These are phyloP conservation scores for Mesocentrotus franciscanus DNA, from an alignment of 53 echinoderm and acorn worm species.

Conservation along the genomic window DNA sequence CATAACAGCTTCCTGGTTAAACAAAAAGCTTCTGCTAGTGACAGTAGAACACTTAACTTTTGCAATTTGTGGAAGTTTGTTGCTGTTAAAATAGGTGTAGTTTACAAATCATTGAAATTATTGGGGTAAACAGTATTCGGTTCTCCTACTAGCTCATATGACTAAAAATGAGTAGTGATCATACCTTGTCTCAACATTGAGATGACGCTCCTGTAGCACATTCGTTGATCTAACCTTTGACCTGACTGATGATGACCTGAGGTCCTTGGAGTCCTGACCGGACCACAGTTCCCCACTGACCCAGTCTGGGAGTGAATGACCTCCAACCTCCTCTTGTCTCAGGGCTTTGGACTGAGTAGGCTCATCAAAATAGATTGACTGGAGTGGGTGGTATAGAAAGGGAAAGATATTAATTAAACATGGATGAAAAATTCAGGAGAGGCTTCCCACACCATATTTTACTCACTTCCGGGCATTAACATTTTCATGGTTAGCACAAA, in stretches of 20 bases:
- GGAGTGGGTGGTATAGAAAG: neutral
- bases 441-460: too few relatives aligned
- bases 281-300: conserved; percentile 78
- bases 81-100: too few relatives aligned
- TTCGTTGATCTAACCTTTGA: conserved; percentile 58
- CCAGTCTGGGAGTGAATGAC: conserved; percentile 83
- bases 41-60: too few relatives aligned
- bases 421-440: neutral
- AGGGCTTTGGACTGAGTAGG: conserved; percentile 75
- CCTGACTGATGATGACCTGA: conserved; percentile 50
- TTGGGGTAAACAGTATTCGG: too few relatives aligned
- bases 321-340: conserved; percentile 56
- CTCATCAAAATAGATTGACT: conserved; percentile 97
- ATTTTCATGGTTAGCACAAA: too few relatives aligned
- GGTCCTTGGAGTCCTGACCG: neutral
- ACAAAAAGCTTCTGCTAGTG: too few relatives aligned
- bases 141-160: too few relatives aligned
- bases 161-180: neutral
- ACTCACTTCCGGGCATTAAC: too few relatives aligned
- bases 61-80: too few relatives aligned
- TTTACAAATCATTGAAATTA: too few relatives aligned
- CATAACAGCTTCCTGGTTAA: too few relatives aligned
- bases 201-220: conserved; percentile 47
- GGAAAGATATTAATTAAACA: neutral
- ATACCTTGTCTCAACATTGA: conserved; percentile 43